These are phyloP conservation scores for Cyprinus carpio DNA, from an alignment of 2,113 vertebrate species.

Conservation along the genomic window DNA sequence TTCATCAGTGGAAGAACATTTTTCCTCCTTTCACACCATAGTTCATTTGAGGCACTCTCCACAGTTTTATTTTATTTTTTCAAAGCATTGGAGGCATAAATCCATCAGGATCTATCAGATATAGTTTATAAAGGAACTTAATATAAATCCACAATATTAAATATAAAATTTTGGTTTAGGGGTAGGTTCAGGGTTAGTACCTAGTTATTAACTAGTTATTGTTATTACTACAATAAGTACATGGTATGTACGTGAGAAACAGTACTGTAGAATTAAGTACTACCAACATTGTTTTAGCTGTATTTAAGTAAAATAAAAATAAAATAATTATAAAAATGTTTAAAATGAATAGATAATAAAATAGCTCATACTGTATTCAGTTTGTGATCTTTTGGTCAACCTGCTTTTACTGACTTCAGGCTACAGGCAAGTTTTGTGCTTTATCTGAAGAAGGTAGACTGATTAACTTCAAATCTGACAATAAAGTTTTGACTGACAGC, in stretches of 20 bases:
- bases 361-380: background rate
- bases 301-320: background rate
- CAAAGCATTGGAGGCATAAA: background rate
- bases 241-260: too few species aligned
- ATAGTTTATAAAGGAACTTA: too few species aligned
- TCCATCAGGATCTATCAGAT: background rate
- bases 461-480: constrained; percentile 8
- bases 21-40: background rate
- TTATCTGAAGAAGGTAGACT: background rate
- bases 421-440: background rate
- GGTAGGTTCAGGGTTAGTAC: too few species aligned
- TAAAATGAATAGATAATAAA: background rate
- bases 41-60: background rate
- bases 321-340: background rate
- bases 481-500: background rate
- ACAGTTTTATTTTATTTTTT: background rate
- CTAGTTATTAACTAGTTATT: too few species aligned
- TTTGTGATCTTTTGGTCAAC: background rate
- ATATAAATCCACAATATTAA: too few species aligned
- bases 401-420: background rate
- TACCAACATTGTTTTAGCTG: background rate
- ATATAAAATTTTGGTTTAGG: too few species aligned
- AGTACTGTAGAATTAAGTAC: too few species aligned
- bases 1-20: constrained; percentile 31
- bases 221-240: too few species aligned